Conservation (phyloP, 2,113 vertebrate species). For the Puntigrus tetrazona region DNA sequence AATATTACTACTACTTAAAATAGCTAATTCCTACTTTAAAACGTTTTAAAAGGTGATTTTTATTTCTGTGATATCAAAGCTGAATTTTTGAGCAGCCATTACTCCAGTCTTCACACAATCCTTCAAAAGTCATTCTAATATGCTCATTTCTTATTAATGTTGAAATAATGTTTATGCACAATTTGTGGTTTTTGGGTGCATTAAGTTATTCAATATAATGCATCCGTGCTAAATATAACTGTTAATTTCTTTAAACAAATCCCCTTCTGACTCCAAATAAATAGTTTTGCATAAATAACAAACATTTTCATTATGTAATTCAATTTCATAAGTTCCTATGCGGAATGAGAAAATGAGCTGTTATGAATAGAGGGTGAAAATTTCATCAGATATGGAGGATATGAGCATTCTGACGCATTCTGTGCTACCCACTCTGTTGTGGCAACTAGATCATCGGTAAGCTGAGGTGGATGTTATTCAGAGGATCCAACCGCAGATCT, state of each 20-base stretch:
- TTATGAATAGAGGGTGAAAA: background rate
- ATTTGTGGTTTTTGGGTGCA: no score
- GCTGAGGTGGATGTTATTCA: background rate
- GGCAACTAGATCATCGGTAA: background rate
- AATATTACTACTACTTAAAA: background rate
- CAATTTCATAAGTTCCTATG: background rate
- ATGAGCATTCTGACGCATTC: background rate
- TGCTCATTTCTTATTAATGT: background rate
- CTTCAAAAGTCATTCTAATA: background rate
- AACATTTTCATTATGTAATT: background rate
- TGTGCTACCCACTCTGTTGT: conserved; percentile 12
- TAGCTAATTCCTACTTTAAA: background rate
- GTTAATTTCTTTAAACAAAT: background rate
- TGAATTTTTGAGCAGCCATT: background rate
- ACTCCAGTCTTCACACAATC: background rate
- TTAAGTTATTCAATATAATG: no score
- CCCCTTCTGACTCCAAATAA: background rate
- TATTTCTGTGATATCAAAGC: background rate
- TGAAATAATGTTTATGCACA: no score
- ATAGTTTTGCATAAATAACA: background rate
- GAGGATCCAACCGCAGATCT: background rate
- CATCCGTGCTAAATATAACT: background rate
- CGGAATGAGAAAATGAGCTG: background rate
- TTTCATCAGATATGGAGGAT: conserved; percentile 8
- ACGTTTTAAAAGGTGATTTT: background rate